Percentiles rank a stretch among this genome's conserved stretches.
Conservation (phyloP, 2,797 vertebrate species). For the Chrysocyon brachyurus region DNA sequence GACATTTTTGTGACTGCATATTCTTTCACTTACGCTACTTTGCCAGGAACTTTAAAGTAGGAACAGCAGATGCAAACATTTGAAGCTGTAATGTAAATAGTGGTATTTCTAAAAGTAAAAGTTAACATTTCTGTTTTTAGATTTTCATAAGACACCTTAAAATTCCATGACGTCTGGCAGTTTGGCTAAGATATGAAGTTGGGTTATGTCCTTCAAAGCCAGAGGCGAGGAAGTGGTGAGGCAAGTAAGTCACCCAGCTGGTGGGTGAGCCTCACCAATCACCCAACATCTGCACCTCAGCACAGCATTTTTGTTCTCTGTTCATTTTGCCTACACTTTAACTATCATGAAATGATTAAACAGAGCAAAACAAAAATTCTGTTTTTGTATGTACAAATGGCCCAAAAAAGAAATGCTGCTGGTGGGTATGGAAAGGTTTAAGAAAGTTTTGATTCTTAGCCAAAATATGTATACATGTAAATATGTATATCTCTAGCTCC, state of each 20-base stretch:
- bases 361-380: slow-evolving; percentile 28
- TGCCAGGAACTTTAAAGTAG: slow-evolving; percentile 11
- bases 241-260: not conserved
- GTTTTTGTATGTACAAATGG: not conserved
- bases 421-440: slow-evolving; percentile 39
- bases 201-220: slow-evolving; percentile 43
- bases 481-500: not conserved
- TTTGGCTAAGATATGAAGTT: slow-evolving; percentile 5
- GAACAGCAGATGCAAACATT: not conserved
- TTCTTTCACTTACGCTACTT: slow-evolving; percentile 52
- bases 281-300: not conserved
- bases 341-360: not conserved
- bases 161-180: not conserved
- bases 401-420: not conserved
- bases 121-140: slow-evolving; percentile 7
- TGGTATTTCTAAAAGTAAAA: slow-evolving; percentile 40
- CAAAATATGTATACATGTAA: not conserved
- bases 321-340: not conserved
- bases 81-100: not conserved
- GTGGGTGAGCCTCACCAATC: not conserved
- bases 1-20: slow-evolving; percentile 31
- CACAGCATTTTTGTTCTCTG: not conserved
- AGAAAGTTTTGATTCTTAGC: slow-evolving; percentile 4
- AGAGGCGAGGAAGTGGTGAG: not conserved
- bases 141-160: not conserved